A percentile compares a stretch with the other conserved stretches of the same genome.
phyloP scores from a whole-genome alignment of 2,888 invertebrate species.

The Ypsolopha scabrella region DNA sequence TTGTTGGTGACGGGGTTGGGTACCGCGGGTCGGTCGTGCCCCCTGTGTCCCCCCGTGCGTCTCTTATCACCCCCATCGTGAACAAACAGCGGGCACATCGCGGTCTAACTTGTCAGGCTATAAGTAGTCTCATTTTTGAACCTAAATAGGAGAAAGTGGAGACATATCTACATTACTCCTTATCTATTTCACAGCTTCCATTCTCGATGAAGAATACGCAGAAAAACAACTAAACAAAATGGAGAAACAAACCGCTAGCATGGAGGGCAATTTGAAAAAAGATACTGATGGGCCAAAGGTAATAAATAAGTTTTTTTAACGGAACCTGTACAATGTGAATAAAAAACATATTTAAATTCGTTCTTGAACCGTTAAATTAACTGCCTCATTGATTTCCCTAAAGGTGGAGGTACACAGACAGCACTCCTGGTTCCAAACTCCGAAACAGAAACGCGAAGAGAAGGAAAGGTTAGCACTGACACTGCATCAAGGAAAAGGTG shows the following conservation, averaged over 20 bases:
- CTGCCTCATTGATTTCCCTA: conserved; percentile 5
- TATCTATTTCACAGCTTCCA: conserved; percentile 56
- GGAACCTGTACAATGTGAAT: too few species aligned
- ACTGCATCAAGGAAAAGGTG: conserved; percentile 42
- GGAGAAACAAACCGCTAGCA: conserved; percentile 86
- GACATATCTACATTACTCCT: not conserved
- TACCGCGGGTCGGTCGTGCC: too few species aligned
- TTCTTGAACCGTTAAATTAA: too few species aligned
- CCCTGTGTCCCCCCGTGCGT: too few species aligned
- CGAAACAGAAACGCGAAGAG: conserved; percentile 81
- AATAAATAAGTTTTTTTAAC: too few species aligned
- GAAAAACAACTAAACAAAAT: conserved; percentile 85
- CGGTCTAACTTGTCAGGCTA: too few species aligned
- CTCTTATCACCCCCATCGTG: too few species aligned
- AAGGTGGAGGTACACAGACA: conserved; percentile 39
- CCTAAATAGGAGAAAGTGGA: not conserved
- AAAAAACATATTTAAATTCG: not conserved
- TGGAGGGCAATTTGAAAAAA: conserved; percentile 42
- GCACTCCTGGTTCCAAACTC: conserved; percentile 89
- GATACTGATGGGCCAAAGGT: conserved; percentile 36
- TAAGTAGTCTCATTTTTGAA: too few species aligned
- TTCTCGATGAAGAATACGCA: conserved; percentile 86
- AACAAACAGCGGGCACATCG: too few species aligned
- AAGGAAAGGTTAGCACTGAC: conserved; percentile 73
- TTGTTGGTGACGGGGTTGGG: too few species aligned